Percentiles rank a stretch among this genome's conserved stretches.
phyloP scores from a whole-genome alignment of 2,797 vertebrate genomes.

The Otolemur crassicaudatus region DNA sequence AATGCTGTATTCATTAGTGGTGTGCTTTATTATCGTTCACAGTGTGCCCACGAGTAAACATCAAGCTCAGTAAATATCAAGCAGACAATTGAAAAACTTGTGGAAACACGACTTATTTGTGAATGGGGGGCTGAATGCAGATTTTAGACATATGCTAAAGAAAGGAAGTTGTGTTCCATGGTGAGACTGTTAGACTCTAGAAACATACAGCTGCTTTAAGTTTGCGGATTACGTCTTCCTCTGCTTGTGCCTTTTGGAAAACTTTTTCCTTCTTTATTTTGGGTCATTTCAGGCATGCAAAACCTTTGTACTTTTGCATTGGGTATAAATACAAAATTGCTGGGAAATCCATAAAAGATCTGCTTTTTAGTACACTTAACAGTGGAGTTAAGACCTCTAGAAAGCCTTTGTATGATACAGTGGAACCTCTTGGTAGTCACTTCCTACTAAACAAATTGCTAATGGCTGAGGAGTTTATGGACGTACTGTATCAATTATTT shows the following conservation, averaged over 20 bases:
- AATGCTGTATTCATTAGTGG: neutral
- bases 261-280: neutral
- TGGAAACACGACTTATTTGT: neutral
- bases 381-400: neutral
- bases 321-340: neutral
- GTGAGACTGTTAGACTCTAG: neutral
- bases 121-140: neutral
- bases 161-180: constrained; percentile 7
- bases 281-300: neutral
- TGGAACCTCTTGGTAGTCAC: neutral
- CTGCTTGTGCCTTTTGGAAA: neutral
- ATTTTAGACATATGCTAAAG: neutral
- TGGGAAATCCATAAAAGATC: neutral
- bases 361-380: neutral
- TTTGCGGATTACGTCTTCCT: neutral
- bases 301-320: neutral
- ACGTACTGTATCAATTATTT: constrained; percentile 41
- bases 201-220: neutral
- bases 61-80: neutral
- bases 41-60: neutral
- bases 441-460: constrained; percentile 37
- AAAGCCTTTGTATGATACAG: neutral
- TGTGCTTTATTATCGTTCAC: neutral
- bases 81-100: neutral
- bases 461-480: constrained; percentile 26